Base-by-base conservation (phyloP, 2,797 vertebrate species). In the Lacerta agilis region DNA sequence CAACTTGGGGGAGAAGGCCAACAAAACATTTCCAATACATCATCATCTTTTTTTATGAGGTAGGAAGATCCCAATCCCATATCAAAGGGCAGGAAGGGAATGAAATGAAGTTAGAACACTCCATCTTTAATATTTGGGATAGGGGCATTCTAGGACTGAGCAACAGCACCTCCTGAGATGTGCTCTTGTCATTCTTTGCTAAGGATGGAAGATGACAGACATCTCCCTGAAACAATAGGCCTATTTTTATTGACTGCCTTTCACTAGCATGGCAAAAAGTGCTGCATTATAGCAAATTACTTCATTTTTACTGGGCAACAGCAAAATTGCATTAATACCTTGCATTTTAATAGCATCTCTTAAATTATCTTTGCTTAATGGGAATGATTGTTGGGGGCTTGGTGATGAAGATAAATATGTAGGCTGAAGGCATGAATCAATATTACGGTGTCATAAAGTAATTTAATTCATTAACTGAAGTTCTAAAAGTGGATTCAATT, bases 321-420 rank as follows among this genome's bases (percentile, higher is more conserved):
- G 38, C 55, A 41, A 20, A 41, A 43, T 20, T 64, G 55, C 11
- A 73, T 64, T 41, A 83, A 49, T 29, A 85, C n/a, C 58, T 75
- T 75, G 49, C 71, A 55, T 64, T 64, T 85, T 85, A 64, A 85
- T 64, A n/a, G 38, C 36, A 41, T 72, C 73, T 76, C 55, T 64
- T 61, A 76, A 64, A 85, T 76, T 85, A 85, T 29, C 55, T 85
- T 76, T 85, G 36, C 36, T 61, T 76, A 76, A 76, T 29, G 27
- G 72, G 9, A 29, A 43, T 64, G 15, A 76, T 76, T 61, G 55
- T 64, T n/a, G 55, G 27, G 58, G 83, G 18, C 72, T 38, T 73
- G 72, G 17, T 76, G 72, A 43, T 66, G 72, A 64, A 76, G 72
- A 27, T 66, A 85, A 76, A 64, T 73, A 76, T 7, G 23, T 76